Evolutionary conservation across 2,113 vertebrate species (phyloP), one percentile per base, ranked within the genome.

Genomic region (Pardalotus punctatus): DNA sequence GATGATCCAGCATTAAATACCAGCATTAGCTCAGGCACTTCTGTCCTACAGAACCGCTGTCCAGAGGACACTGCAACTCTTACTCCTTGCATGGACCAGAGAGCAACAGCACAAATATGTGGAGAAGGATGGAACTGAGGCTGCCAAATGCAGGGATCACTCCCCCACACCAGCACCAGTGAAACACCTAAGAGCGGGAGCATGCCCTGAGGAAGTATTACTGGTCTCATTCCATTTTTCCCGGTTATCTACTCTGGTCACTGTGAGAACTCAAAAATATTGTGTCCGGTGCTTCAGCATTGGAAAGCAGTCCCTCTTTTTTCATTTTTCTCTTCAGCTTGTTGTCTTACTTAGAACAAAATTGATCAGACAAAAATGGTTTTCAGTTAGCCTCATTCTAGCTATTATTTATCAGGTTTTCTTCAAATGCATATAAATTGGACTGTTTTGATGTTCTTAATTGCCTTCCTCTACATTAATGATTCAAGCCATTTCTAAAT

Each of bases 361-460:
- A 66, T 3, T 69, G 42, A 91, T 85, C 56, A 81, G 35, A 65
- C 50, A 86, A 45, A 86, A 87, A 89, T 0, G 2, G 11, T 43
- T 83, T 92, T 70, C 71, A 72, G 89, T 87, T 84, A 95, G 90
- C 28, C 18, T 72, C 29, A 38, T 79, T 66, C 51, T 70, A 87
- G 35, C 23, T 42, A 56, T n/a, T 89, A 62, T 58, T 93, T 81
- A 81, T 38, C 29, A 69, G 16, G 73, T 73, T 96, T 95, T 93
- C 69, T 81, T 79, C 66, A 86, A 81, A 92, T 72, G 36, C 66
- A 60, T 82, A 65, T 12, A 74, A 73, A 87, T 38, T 24, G 15
- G 9, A 42, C 53, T 66, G 24, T 62, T 94, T 85, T 84, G 78
- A 89, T 89, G 36, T 56, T 93, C 42, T 77, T 91, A 94, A 96